Evolutionary conservation across 2,888 invertebrate genomes (phyloP).

Genomic region (Drosophila vallismaia): DNA sequence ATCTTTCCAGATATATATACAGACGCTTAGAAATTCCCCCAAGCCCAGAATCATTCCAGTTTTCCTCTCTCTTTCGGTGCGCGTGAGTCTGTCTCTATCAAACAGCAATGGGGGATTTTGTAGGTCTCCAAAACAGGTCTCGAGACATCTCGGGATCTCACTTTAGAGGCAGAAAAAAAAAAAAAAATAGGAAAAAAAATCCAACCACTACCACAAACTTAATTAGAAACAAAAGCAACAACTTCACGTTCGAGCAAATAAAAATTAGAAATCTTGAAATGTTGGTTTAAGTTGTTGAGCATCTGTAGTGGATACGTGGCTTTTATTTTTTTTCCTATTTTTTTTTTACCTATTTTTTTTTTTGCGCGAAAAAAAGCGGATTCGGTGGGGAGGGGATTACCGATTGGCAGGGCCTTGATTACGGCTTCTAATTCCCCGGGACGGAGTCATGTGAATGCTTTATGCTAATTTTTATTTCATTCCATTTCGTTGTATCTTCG

Average conservation of each 20-base stretch:
- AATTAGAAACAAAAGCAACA: constrained; percentile 45
- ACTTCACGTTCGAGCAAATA: constrained; percentile 47
- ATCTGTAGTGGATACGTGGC: constrained; percentile 48
- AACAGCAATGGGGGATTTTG: constrained; percentile 10
- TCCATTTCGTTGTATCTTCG: constrained; percentile 10
- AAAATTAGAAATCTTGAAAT: constrained; percentile 66
- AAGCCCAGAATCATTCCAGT: constrained; percentile 45
- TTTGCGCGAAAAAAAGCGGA: constrained; percentile 9
- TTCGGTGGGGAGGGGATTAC: neutral
- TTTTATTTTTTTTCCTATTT: constrained; percentile 5
- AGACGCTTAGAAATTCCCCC: constrained; percentile 53
- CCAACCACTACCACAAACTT: constrained; percentile 45
- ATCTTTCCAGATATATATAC: neutral
- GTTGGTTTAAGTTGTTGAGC: constrained; percentile 45
- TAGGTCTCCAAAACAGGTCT: constrained; percentile 44
- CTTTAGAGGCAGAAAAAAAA: constrained; percentile 10
- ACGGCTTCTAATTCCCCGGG: constrained; percentile 18
- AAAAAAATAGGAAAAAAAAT: constrained; percentile 19
- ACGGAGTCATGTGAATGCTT: constrained; percentile 35
- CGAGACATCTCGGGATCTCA: constrained; percentile 32
- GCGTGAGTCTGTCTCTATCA: neutral
- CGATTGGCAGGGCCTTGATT: constrained; percentile 26
- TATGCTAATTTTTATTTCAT: constrained; percentile 23
- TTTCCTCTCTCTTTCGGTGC: constrained; percentile 2
- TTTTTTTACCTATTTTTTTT: constrained; percentile 14